These are phyloP conservation scores for Lerema accius DNA, from an alignment of 1,140 invertebrate genomes.

Conservation along the genomic window DNA sequence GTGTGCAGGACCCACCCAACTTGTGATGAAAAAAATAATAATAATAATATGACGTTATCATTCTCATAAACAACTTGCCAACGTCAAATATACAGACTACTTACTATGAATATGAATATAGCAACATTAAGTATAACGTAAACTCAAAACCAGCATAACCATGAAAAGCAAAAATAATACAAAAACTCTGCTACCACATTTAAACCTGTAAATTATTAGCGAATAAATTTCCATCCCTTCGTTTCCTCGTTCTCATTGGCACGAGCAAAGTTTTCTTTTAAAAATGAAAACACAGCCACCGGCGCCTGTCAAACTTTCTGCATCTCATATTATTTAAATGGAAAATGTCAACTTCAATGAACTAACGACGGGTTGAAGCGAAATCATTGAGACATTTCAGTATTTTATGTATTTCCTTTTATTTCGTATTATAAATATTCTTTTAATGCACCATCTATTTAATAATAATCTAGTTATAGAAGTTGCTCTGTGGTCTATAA, in stretches of 20 bases:
- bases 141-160: too few species aligned
- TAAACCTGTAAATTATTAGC: background rate
- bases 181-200: background rate
- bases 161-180: background rate
- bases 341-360: background rate
- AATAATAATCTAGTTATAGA: too few species aligned
- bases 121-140: too few species aligned
- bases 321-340: background rate
- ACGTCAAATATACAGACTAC: too few species aligned
- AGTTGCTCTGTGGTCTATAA: too few species aligned
- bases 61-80: too few species aligned
- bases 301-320: slow-evolving; percentile 2
- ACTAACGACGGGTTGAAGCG: background rate
- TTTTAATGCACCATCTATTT: too few species aligned
- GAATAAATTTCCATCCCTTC: slow-evolving; percentile 10
- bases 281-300: background rate
- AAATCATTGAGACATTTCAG: background rate
- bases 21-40: too few species aligned
- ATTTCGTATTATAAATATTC: too few species aligned
- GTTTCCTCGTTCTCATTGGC: background rate
- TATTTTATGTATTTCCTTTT: background rate
- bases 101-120: too few species aligned
- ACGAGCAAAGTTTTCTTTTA: slow-evolving; percentile 6
- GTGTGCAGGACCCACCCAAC: too few species aligned
- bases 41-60: too few species aligned